phyloP scores from a whole-genome alignment of 2,888 invertebrate species.

The Chrysodeixis includens region DNA sequence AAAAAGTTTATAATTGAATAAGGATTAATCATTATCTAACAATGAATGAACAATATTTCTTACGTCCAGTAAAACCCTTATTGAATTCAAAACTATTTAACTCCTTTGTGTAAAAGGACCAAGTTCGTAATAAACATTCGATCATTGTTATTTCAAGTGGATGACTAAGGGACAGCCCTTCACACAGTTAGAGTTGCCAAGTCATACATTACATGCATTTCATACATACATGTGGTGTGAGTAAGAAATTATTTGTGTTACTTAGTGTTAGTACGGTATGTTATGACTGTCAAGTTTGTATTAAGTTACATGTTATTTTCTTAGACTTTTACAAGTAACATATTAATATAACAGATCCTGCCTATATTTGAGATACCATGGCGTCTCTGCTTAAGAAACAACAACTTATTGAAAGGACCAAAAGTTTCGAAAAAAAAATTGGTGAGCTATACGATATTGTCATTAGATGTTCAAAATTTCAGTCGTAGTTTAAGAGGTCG shows the following conservation, averaged over 20 bases:
- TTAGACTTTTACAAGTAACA: no score
- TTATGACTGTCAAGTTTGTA: neutral
- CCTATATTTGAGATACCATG: no score
- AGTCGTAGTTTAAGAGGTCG: no score
- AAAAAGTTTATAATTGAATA: no score
- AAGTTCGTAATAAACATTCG: constrained; percentile 1
- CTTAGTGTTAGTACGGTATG: neutral
- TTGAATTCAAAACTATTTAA: neutral
- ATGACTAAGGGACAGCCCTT: constrained; percentile 19
- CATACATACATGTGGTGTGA: neutral
- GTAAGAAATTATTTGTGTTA: constrained; percentile 5
- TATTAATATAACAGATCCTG: no score
- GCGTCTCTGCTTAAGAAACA: no score
- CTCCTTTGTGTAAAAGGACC: neutral
- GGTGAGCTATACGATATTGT: no score
- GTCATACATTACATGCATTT: neutral
- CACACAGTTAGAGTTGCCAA: constrained; percentile 15
- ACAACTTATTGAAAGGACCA: no score
- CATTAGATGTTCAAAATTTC: no score
- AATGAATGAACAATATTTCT: no score
- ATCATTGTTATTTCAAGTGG: constrained; percentile 33
- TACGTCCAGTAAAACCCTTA: neutral
- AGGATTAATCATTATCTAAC: no score
- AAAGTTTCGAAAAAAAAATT: no score
- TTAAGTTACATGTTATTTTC: neutral